phyloP scores from a whole-genome alignment of 2,113 vertebrate genomes.

The Macroglossus sobrinus region DNA sequence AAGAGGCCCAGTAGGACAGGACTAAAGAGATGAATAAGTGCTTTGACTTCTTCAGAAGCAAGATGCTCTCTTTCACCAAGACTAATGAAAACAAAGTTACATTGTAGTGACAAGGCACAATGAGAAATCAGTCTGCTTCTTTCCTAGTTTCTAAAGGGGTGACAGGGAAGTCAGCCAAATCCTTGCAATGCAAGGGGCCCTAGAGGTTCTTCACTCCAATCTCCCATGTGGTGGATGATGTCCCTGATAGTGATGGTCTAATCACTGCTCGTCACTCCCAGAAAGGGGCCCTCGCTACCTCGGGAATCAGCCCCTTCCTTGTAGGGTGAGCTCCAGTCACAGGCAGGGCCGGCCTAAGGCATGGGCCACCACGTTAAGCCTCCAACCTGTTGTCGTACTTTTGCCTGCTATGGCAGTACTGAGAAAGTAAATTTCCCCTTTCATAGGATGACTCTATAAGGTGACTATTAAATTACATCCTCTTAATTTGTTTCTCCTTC shows the following conservation, averaged over 20 bases:
- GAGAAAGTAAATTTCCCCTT: background rate
- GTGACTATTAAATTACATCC: background rate
- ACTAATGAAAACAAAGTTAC: background rate
- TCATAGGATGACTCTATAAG: background rate
- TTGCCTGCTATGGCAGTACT: background rate
- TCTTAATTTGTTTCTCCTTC: background rate
- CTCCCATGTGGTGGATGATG: background rate
- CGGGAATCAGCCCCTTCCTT: background rate
- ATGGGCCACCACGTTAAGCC: background rate
- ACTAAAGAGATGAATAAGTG: background rate
- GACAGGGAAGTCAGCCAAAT: background rate
- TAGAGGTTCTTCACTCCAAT: background rate
- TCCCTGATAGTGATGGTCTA: background rate
- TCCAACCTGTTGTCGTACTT: background rate
- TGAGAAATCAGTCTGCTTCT: background rate
- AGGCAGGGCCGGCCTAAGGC: background rate
- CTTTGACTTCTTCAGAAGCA: conserved; percentile 7
- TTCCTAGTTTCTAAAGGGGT: background rate
- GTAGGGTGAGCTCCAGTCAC: background rate
- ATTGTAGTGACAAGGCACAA: background rate
- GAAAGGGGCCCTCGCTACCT: too few species aligned
- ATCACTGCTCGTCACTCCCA: background rate
- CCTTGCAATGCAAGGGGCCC: background rate
- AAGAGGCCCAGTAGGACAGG: background rate
- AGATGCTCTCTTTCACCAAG: background rate